Conservation (phyloP, 2,888 invertebrate genomes). For the Sphecodes monilicornis region DNA sequence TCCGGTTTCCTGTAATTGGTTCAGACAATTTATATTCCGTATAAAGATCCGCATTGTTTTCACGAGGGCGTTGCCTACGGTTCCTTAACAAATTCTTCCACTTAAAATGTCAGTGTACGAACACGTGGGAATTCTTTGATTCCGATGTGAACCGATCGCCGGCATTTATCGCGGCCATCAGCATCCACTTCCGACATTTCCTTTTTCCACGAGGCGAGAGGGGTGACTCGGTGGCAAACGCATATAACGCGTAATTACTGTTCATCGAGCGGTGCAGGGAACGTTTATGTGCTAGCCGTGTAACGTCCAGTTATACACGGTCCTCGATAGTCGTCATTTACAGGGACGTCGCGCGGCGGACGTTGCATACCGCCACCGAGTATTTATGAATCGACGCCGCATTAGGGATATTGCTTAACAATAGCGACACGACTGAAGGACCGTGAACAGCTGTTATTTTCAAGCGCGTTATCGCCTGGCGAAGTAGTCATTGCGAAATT, state of each 20-base stretch:
- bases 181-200: conserved; percentile 23
- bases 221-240: conserved; percentile 52
- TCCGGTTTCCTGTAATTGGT: too few species aligned
- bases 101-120: background rate
- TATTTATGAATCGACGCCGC: conserved; percentile 61
- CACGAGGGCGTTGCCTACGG: too few species aligned
- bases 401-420: conserved; percentile 65
- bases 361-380: conserved; percentile 11
- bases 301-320: conserved; percentile 58
- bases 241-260: conserved; percentile 71
- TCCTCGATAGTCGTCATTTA: conserved; percentile 58
- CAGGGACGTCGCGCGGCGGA: conserved; percentile 37
- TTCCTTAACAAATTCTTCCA: background rate
- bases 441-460: conserved; percentile 51
- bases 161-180: conserved; percentile 15
- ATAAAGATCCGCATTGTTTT: too few species aligned
- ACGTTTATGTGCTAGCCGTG: conserved; percentile 52
- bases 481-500: conserved; percentile 37
- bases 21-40: background rate
- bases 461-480: conserved; percentile 34
- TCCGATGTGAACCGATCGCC: background rate
- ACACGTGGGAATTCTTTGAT: background rate
- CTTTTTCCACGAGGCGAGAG: conserved; percentile 25
- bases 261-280: conserved; percentile 55
- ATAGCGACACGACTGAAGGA: conserved; percentile 45